Percentiles rank a stretch among this genome's conserved stretches.
Evolutionary conservation across 2,888 invertebrate genomes (phyloP).

Genomic region (Adelognathus sp.): DNA sequence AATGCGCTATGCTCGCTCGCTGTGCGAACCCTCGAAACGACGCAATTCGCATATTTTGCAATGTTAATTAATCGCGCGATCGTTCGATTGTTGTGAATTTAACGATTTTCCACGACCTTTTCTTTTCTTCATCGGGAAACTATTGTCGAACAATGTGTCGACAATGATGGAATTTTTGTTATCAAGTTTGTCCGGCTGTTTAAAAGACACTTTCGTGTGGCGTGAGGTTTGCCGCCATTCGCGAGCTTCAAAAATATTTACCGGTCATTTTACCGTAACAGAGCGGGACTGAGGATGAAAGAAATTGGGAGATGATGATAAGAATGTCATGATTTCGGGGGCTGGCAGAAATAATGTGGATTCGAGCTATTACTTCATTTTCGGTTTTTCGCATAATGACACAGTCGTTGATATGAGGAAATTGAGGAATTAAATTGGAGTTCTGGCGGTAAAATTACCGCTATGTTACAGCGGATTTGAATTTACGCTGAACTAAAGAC

Average conservation of each 20-base stretch:
- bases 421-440: too few relatives aligned
- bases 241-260: constrained; percentile 6
- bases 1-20: not conserved
- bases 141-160: not conserved
- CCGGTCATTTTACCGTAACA: constrained; percentile 9
- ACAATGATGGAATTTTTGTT: not conserved
- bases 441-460: too few relatives aligned
- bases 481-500: too few relatives aligned
- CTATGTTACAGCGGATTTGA: too few relatives aligned
- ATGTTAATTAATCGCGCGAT: not conserved
- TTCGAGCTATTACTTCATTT: too few relatives aligned
- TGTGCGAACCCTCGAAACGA: not conserved
- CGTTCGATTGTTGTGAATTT: not conserved
- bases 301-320: not conserved
- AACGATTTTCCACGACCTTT: not conserved
- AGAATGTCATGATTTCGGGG: not conserved
- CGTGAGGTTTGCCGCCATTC: constrained; percentile 58
- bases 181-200: constrained; percentile 59
- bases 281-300: not conserved
- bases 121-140: not conserved
- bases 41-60: not conserved
- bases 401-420: too few relatives aligned
- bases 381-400: too few relatives aligned
- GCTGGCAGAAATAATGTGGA: not conserved
- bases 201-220: constrained; percentile 62